A percentile compares a stretch with the other conserved stretches of the same genome.
Evolutionary conservation across 2,797 vertebrate species (phyloP).

Genomic region (Phoeniculus purpureus): DNA sequence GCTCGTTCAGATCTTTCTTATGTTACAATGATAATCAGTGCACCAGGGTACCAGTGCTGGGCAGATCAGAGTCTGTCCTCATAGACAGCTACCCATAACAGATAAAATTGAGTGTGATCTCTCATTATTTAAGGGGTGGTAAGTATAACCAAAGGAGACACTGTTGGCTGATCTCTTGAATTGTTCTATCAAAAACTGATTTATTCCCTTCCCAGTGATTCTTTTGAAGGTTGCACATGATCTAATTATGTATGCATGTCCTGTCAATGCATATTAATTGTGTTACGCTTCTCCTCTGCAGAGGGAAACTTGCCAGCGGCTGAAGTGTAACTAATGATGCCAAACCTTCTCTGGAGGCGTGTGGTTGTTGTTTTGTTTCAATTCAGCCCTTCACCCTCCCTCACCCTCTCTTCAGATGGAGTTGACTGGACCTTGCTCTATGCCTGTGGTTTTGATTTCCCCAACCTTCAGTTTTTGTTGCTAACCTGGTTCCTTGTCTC

Average conservation of each 20-base stretch:
- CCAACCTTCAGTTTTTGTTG: conserved; percentile 52
- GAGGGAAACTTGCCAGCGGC: conserved; percentile 42
- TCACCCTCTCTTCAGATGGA: conserved; percentile 27
- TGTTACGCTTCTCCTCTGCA: conserved; percentile 76
- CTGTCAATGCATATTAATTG: conserved; percentile 74
- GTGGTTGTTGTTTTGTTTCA: conserved; percentile 44
- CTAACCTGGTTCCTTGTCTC: conserved; percentile 77
- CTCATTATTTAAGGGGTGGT: background rate
- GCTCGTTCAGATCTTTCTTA: background rate
- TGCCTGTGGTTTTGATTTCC: conserved; percentile 47
- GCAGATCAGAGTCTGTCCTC: background rate
- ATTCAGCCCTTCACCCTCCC: background rate
- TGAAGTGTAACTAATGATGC: conserved; percentile 77
- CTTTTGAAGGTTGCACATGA: conserved; percentile 72
- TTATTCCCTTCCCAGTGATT: conserved; percentile 33
- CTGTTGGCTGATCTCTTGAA: background rate
- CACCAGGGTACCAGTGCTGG: background rate
- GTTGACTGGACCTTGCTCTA: conserved; percentile 59
- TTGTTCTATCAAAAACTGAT: conserved; percentile 7
- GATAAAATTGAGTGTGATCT: background rate
- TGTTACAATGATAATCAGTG: background rate
- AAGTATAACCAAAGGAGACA: conserved; percentile 8
- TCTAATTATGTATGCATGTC: conserved; percentile 73
- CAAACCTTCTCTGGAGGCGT: conserved; percentile 68
- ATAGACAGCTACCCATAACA: background rate